A percentile compares a stretch with the other conserved stretches of the same genome.
phyloP scores from a whole-genome alignment of 2,797 vertebrate genomes.

The Myiothlypis coronata region DNA sequence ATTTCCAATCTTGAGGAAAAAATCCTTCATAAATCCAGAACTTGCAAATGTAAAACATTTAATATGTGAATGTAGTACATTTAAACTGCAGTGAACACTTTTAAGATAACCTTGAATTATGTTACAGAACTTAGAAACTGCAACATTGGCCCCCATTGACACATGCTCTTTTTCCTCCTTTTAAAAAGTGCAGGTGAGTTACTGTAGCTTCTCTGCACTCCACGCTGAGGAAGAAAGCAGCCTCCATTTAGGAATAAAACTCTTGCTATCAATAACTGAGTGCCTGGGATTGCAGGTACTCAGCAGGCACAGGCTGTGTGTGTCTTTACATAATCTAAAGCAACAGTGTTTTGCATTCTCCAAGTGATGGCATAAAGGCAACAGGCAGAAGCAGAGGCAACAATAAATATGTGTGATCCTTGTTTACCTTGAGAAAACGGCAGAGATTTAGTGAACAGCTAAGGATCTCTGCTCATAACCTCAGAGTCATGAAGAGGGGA shows the following conservation, averaged over 20 bases:
- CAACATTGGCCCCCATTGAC: background rate
- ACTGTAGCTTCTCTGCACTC: background rate
- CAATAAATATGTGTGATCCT: background rate
- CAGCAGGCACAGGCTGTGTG: background rate
- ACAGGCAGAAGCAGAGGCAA: background rate
- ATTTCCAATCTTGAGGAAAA: background rate
- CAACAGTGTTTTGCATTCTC: background rate
- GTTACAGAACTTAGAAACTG: background rate
- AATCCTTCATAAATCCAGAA: background rate
- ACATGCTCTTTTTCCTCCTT: background rate
- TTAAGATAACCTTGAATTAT: background rate
- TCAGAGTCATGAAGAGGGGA: background rate
- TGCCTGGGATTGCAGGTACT: background rate
- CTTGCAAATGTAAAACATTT: background rate
- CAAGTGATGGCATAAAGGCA: background rate
- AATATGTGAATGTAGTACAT: background rate
- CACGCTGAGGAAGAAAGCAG: background rate
- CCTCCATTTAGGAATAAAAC: background rate
- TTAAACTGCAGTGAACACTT: background rate
- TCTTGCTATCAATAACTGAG: background rate
- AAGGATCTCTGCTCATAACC: background rate
- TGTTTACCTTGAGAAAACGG: background rate
- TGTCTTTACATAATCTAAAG: background rate
- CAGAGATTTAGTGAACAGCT: background rate
- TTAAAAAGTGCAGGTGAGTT: background rate